Conservation (phyloP, 2,797 vertebrate genomes). For the Holocentrus rufus region DNA sequence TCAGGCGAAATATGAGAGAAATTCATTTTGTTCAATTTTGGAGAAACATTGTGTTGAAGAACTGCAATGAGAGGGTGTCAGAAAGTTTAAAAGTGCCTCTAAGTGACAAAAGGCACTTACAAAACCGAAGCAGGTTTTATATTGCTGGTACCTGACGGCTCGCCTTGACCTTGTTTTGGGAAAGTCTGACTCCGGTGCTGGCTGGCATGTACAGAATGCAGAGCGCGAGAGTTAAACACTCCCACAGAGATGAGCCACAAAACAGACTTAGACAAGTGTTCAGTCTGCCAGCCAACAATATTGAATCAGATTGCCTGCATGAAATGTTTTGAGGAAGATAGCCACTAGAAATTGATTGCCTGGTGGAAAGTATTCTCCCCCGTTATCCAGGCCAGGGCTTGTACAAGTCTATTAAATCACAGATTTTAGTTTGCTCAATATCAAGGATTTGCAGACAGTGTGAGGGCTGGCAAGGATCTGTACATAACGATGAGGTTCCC, state of each 20-base stretch:
- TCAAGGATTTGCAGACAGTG: conserved; percentile 4
- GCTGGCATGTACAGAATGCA: not conserved
- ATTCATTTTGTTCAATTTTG: conserved; percentile 28
- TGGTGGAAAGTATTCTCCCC: not conserved
- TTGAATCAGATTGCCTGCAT: not conserved
- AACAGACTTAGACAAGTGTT: conserved; percentile 3
- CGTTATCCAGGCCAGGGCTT: not conserved
- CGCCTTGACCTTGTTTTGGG: conserved; percentile 7
- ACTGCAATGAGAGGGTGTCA: not conserved
- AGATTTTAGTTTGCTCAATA: not conserved
- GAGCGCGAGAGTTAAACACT: conserved; percentile 1
- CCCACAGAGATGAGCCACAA: not conserved
- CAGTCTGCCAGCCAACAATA: not conserved
- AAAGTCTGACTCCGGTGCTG: not conserved
- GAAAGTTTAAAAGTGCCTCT: conserved; percentile 26
- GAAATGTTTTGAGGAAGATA: not conserved
- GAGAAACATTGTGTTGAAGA: conserved; percentile 16
- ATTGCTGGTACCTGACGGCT: not conserved
- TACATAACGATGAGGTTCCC: not conserved
- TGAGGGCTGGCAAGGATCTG: not conserved
- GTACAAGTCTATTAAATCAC: conserved; percentile 4
- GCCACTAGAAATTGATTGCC: not conserved
- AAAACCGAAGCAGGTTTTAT: conserved; percentile 17
- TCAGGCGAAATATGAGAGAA: not conserved
- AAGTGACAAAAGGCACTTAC: conserved; percentile 13